Evolutionary conservation across 2,888 invertebrate species (phyloP).

Genomic region (Steromphala cineraria): DNA sequence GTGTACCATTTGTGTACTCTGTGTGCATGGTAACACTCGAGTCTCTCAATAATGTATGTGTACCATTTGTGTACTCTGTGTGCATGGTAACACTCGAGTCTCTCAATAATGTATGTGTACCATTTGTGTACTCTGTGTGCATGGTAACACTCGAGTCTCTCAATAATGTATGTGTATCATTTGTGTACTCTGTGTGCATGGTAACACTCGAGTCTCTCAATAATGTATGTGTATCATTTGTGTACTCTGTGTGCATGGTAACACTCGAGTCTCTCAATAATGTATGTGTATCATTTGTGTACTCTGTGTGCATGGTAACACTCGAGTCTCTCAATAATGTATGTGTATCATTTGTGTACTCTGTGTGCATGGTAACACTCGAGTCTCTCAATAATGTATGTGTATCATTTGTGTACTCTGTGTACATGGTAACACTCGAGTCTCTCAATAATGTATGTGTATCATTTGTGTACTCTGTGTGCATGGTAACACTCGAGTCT

Average conservation of each 20-base stretch:
- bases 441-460: no score
- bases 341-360: conserved; percentile 27
- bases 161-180: no score
- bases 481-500: no score
- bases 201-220: no score
- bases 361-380: no score
- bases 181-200: no score
- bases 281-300: background rate
- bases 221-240: no score
- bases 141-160: no score
- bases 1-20: conserved; percentile 72
- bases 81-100: conserved; percentile 79
- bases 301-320: conserved; percentile 82
- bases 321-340: conserved; percentile 70
- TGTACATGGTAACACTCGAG: no score
- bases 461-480: conserved; percentile 16
- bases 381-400: no score
- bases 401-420: no score
- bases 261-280: conserved; percentile 67
- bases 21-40: conserved; percentile 81
- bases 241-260: conserved; percentile 82
- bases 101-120: background rate
- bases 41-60: conserved; percentile 59
- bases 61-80: conserved; percentile 77
- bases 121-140: no score